Evolutionary conservation across 2,797 vertebrate species (phyloP), one percentile per base, ranked within the genome.

Genomic region (Ciconia nigra): DNA sequence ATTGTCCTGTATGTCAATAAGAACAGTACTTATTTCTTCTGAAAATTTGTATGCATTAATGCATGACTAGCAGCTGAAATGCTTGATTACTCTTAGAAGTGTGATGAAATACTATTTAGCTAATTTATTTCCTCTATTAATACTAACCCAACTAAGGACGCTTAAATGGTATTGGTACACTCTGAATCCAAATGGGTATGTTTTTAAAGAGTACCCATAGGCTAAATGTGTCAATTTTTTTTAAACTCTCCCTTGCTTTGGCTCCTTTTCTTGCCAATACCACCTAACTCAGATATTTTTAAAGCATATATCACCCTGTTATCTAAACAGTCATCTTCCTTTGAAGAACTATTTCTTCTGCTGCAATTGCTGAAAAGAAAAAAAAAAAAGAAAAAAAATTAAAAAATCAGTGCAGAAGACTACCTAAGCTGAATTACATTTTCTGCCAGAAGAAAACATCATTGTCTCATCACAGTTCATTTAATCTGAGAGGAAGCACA

Each of bases 41-140:
- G 15, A 59, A 92, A 89, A 5, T 63, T 44, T 90, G 19, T 51
- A 81, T 52, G 58, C 37, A 49, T 54, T 90, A 79, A 55, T 63
- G 37, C 31, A 41, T 29, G 28, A 85, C 29, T 26, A 67, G 31
- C 35, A 67, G 89, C 39, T 52, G 42, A 85, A 95, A 87, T 39
- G 37, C 21, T 55, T 93, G 42, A 44, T 88, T 76, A 74, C 55
- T 77, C 55, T 59, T 85, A 33, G 11, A 83, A 85, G 26, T 35
- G 47, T 44, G 51, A 80, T 49, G 8, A 93, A 93, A 76, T 49
- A 69, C 20, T 70, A 88, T 31, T 90, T 14, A 72, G 58, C 37
- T 79, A 86, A 91, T 84, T 78, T 89, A 73, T 87, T 89, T 86
- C 59, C 15, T 91, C 65, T 49, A 37, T 83, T 94, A 92, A 89